Evolutionary conservation across 2,888 invertebrate genomes (phyloP).

Genomic region (Chrysina gloriosa): DNA sequence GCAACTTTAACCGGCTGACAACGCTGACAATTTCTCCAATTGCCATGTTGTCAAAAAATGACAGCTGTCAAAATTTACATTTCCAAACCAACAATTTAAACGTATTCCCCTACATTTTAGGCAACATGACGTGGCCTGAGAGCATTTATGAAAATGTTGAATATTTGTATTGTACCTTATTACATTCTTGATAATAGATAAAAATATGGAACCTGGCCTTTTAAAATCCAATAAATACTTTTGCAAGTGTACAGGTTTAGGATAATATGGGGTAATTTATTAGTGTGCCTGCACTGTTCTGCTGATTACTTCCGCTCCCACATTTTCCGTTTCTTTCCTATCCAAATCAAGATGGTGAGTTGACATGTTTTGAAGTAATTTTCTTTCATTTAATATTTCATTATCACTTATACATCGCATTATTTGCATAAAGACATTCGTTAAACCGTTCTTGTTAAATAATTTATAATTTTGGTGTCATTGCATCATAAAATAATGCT

Average conservation of each 20-base stretch:
- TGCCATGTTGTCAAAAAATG: conserved; percentile 48
- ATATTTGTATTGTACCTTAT: too few species aligned
- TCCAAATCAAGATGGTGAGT: conserved; percentile 64
- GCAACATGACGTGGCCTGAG: not conserved
- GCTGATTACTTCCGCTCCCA: conserved; percentile 43
- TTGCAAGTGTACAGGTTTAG: not conserved
- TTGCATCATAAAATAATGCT: not conserved
- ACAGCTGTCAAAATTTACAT: conserved; percentile 37
- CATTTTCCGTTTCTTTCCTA: conserved; percentile 59
- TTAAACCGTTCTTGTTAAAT: not conserved
- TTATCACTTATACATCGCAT: conserved; percentile 38
- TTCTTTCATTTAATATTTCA: not conserved
- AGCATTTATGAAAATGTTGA: too few species aligned
- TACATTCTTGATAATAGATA: too few species aligned
- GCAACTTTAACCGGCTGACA: conserved; percentile 51
- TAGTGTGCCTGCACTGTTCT: not conserved
- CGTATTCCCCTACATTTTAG: conserved; percentile 10
- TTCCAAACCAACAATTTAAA: not conserved
- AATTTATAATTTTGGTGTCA: not conserved
- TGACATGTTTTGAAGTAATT: conserved; percentile 40
- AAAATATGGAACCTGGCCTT: too few species aligned
- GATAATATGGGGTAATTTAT: not conserved
- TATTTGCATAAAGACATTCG: conserved; percentile 31
- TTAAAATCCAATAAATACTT: too few species aligned
- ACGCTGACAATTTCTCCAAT: conserved; percentile 45